A percentile compares a stretch with the other conserved stretches of the same genome.
phyloP scores from a whole-genome alignment of 2,888 invertebrate genomes.

The Cancer borealis region DNA sequence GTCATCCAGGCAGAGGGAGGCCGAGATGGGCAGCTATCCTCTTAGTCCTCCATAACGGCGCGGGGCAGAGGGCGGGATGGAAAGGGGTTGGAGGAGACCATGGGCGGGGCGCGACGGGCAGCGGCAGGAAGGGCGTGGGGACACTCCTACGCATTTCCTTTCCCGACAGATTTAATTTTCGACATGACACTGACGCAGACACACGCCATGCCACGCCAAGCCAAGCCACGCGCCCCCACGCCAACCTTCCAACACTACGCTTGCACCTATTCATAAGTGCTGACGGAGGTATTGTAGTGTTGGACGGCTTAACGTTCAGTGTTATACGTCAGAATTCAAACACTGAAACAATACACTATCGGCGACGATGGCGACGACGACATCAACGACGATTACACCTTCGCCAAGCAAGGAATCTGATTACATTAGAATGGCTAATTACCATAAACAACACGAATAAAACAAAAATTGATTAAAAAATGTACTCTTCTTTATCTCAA shows the following conservation, averaged over 20 bases:
- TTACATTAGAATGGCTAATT: not conserved
- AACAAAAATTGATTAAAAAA: not conserved
- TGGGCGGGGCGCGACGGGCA: not conserved
- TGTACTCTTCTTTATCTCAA: not conserved
- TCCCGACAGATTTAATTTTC: not conserved
- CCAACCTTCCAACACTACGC: not conserved
- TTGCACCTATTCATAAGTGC: not conserved
- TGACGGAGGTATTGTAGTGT: not conserved
- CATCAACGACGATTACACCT: not conserved
- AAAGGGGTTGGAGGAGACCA: not conserved
- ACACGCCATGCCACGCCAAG: not conserved
- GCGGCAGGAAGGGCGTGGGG: slow-evolving; percentile 34
- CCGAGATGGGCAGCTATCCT: not conserved
- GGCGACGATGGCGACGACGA: no score
- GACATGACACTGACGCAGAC: slow-evolving; percentile 5
- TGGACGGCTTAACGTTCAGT: not conserved
- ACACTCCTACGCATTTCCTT: slow-evolving; percentile 37
- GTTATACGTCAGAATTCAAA: not conserved
- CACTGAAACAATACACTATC: not conserved
- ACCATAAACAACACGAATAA: not conserved
- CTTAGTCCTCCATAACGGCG: slow-evolving; percentile 32
- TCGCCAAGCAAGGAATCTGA: not conserved
- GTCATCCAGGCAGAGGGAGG: not conserved
- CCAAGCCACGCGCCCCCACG: not conserved
- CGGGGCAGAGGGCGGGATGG: not conserved